Conservation (phyloP, 1,140 invertebrate genomes). For the Heliconius eleuchia region DNA sequence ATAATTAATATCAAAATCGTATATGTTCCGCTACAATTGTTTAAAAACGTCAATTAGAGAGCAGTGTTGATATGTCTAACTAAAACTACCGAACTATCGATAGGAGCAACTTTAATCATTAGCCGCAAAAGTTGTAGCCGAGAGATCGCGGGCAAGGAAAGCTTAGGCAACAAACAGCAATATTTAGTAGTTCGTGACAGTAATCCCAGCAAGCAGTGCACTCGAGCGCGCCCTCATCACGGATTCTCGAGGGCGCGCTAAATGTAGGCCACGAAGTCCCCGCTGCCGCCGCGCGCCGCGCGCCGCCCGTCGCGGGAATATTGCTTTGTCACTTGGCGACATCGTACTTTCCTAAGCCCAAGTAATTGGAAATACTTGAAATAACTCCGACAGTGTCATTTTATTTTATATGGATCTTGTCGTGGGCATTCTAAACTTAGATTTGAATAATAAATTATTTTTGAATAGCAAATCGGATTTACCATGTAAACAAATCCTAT, state of each 20-base stretch:
- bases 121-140: constrained; percentile 28
- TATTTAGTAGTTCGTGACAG: constrained; percentile 64
- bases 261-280: constrained; percentile 77
- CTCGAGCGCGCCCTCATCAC: constrained; percentile 64
- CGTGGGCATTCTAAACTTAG: background rate
- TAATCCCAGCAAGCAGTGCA: constrained; percentile 66
- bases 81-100: background rate
- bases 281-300: constrained; percentile 50
- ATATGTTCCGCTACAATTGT: background rate
- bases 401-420: constrained; percentile 4
- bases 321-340: constrained; percentile 80
- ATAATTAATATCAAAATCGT: no score
- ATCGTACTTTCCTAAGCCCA: constrained; percentile 73
- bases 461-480: no score
- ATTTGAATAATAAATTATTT: background rate
- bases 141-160: constrained; percentile 28
- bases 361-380: constrained; percentile 81
- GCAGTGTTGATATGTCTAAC: background rate
- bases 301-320: constrained; percentile 67
- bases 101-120: constrained; percentile 19
- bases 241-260: constrained; percentile 73
- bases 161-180: constrained; percentile 46
- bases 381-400: constrained; percentile 44
- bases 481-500: background rate
- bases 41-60: background rate